phyloP scores from a whole-genome alignment of 2,888 invertebrate genomes.

The Polydrusus cervinus region DNA sequence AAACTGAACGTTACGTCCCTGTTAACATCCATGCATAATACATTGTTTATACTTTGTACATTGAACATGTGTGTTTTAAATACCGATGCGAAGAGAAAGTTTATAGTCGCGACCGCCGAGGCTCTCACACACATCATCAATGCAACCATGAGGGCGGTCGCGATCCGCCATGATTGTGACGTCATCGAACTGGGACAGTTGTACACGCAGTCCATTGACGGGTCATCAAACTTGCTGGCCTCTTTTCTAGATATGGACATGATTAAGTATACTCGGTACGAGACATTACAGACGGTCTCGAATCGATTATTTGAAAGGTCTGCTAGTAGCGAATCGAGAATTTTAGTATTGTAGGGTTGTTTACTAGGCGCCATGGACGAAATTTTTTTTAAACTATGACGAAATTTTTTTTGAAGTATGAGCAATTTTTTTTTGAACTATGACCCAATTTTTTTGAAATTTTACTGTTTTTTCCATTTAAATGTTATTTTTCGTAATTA shows the following conservation, averaged over 20 bases:
- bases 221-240: constrained; percentile 10
- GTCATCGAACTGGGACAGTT: constrained; percentile 33
- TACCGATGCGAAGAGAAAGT: constrained; percentile 20
- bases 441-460: too few species aligned
- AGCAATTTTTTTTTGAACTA: too few species aligned
- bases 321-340: too few species aligned
- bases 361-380: too few species aligned
- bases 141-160: constrained; percentile 22
- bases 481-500: too few species aligned
- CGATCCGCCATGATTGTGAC: constrained; percentile 17
- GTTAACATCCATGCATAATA: not conserved
- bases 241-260: not conserved
- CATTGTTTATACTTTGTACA: constrained; percentile 3
- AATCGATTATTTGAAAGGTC: too few species aligned
- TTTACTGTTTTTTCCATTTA: too few species aligned
- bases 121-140: constrained; percentile 13
- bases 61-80: constrained; percentile 22
- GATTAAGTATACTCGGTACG: not conserved
- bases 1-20: not conserved
- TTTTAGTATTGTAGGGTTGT: too few species aligned
- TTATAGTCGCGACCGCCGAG: constrained; percentile 8
- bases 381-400: too few species aligned
- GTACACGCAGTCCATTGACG: constrained; percentile 14
- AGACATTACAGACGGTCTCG: too few species aligned
- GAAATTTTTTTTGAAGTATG: too few species aligned